Evolutionary conservation across 2,888 invertebrate species (phyloP), one percentile per base, ranked within the genome.

Genomic region (Rhopalosiphum nymphaeae): DNA sequence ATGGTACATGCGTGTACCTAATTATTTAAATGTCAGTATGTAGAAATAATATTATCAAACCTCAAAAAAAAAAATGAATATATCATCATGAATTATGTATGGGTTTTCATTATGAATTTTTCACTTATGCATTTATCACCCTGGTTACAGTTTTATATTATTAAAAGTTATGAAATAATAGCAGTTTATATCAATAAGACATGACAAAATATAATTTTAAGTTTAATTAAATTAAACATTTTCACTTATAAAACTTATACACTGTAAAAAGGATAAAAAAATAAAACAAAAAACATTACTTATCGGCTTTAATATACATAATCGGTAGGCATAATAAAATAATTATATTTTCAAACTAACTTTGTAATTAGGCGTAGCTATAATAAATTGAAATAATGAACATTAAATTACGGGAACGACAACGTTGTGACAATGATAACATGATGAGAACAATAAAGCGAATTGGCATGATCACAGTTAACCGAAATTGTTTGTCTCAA

Each of bases 401-500:
- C 21, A 78, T 36, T 25, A 11, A 78, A 21, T 78, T 78, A 42
- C 2, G 78, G 21, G 36, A 9, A 21, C 36, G 21, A 78, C 36
- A 36, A 9, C 2, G 0, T 16, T 53, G 53, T 53, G 53, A 53
- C 21, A 53, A 53, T 53, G 53, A 36, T 1, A 36, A 78, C 78
- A 78, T 36, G 21, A 36, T 9, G 78, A 53, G 5, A 53, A 21
- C 16, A 53, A 36, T 9, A 21, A 78, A 9, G 9, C 78, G 78
- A 36, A 36, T 21, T 78, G 36, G 78, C 21, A 78, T 78, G n/a
- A 7, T 29, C 10, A 26, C 61, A 3, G 61, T 90, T 21, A 67
- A 90, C 44, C 29, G 89, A 25, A 61, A 44, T 9, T 90, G 61
- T 21, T n/a, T 90, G 61, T 61, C 89, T 21, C 89, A 46, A n/a